These are phyloP conservation scores for Hybognathus amarus DNA, from an alignment of 2,797 vertebrate genomes.

Conservation along the genomic window DNA sequence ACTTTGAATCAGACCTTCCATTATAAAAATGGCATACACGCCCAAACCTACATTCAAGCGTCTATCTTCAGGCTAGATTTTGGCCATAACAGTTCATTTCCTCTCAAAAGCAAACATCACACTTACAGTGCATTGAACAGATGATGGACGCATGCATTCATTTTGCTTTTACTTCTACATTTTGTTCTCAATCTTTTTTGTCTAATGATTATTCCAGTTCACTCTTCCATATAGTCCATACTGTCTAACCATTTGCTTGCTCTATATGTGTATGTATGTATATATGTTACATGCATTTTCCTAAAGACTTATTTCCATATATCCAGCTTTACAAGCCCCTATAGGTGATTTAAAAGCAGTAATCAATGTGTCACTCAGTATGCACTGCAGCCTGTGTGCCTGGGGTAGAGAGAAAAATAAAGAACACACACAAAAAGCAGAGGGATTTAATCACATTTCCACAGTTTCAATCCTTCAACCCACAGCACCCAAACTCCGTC, in stretches of 20 bases:
- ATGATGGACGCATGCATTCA: neutral
- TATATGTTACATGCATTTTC: conserved; percentile 14
- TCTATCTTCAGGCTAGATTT: conserved; percentile 25
- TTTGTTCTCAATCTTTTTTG: neutral
- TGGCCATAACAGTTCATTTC: conserved; percentile 29
- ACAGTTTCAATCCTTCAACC: conserved; percentile 50
- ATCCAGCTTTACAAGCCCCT: conserved; percentile 51
- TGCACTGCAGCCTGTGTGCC: conserved; percentile 39
- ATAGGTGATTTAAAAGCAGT: conserved; percentile 60
- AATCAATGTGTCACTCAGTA: conserved; percentile 63
- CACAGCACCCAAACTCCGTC: conserved; percentile 36
- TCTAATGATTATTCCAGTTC: neutral
- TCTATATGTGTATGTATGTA: neutral
- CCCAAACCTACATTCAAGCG: neutral
- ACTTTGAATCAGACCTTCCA: conserved; percentile 3
- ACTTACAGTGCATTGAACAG: neutral
- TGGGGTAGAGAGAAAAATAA: conserved; percentile 34
- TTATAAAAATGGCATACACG: conserved; percentile 37
- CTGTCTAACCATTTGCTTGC: conserved; percentile 1
- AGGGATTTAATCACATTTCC: conserved; percentile 55
- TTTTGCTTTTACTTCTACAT: neutral
- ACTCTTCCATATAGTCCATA: neutral
- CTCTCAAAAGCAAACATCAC: conserved; percentile 13
- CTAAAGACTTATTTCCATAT: conserved; percentile 49
- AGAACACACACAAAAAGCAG: conserved; percentile 46